Base-by-base conservation (phyloP, 2,888 invertebrate genomes). In the Sarcophaga rosellei region DNA sequence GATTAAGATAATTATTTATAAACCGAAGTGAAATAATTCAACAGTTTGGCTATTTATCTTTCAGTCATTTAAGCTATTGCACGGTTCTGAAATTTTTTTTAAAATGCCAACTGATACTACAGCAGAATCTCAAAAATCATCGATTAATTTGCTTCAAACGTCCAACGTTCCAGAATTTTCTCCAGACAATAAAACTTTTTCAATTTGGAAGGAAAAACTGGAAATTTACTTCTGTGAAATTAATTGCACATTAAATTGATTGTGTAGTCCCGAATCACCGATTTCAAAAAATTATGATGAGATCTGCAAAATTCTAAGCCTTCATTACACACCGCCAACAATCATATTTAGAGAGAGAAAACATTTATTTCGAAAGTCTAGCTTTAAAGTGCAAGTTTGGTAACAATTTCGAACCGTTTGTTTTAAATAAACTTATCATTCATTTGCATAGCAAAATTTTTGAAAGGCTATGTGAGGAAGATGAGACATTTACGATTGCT, bases 281-380 rank as follows among this genome's bases (percentile, higher is more conserved):
- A 12, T 45, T 11, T 12, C 8, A 45, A 45, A 45, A 45, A 45
- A 8, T 0, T 85, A 70, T 57, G 72, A 77, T 65, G 45, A 66
- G 4, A 21, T 77, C 5, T 85, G 77, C 45, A 12, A 68, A 21
- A 77, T 85, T 23, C 57, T 81, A 65, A 35, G 74, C n/a, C 69
- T 77, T 20, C 70, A 74, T 23, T 84, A 75, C 20, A 84, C 79
- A 21, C 83, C 79, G 20, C 84, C 83, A 15, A 76, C 77, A 62
- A 81, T 85, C 20, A 47, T 80, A 3, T 84, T 81, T 61, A 25
- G 25, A 25, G 4, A 25, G 25, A 25, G 4, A 25, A 25, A 25
- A 23, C 63, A 44, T 45, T 75, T 76, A 23, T 23, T 23, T 23
- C 23, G 1, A 23, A 3, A n/a, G n/a, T n/a, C n/a, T n/a, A n/a